phyloP scores from a whole-genome alignment of 2,113 vertebrate genomes.

The Phaetusa simplex region DNA sequence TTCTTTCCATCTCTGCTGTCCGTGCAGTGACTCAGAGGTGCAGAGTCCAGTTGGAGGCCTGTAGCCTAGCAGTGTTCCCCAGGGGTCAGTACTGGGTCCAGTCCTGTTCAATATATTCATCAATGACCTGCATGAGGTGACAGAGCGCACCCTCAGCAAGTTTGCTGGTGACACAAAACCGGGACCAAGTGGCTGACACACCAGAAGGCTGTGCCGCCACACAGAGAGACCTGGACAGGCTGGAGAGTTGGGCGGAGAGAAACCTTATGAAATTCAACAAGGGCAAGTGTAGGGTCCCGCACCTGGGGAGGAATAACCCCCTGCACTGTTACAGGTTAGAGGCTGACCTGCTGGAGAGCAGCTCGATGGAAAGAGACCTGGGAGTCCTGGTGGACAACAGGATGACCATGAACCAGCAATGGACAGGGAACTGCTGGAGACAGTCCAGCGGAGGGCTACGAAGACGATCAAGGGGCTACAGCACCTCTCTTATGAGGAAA shows the following conservation, averaged over 20 bases:
- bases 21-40: not conserved
- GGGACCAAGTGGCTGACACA: not conserved
- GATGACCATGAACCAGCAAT: not conserved
- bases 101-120: not conserved
- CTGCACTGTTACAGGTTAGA: not conserved
- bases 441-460: not conserved
- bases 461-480: not conserved
- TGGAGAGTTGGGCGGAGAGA: not conserved
- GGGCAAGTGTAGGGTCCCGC: not conserved
- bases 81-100: not conserved
- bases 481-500: not conserved
- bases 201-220: not conserved
- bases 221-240: too few relatives aligned
- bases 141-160: not conserved
- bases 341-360: not conserved
- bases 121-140: not conserved
- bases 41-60: not conserved
- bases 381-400: not conserved
- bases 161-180: not conserved
- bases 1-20: not conserved
- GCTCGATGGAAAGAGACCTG: not conserved
- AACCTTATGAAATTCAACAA: not conserved
- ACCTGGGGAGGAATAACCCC: not conserved
- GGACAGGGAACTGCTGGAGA: not conserved
- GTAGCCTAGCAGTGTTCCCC: not conserved